These are phyloP conservation scores for Cremastinae sp. DNA, from an alignment of 2,888 invertebrate genomes.

Conservation along the genomic window DNA sequence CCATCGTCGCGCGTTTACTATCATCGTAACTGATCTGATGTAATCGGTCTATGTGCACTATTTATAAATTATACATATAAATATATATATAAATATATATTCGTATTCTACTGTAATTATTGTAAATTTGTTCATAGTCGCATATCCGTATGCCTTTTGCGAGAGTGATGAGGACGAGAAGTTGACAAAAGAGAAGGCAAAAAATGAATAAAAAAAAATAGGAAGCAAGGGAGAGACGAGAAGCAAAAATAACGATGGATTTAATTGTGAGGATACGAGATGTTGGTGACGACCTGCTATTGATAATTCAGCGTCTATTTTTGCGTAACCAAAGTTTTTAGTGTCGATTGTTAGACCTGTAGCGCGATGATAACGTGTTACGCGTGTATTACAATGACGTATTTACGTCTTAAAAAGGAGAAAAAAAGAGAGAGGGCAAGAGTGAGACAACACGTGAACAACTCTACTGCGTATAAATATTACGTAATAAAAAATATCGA, in stretches of 20 bases:
- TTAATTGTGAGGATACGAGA: constrained; percentile 53
- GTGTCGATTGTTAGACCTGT: constrained; percentile 64
- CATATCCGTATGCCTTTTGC: constrained; percentile 60
- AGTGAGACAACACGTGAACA: constrained; percentile 10
- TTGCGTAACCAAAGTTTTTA: constrained; percentile 79
- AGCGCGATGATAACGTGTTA: constrained; percentile 57
- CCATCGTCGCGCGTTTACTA: constrained; percentile 53
- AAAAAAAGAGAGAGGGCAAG: constrained; percentile 22
- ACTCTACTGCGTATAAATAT: constrained; percentile 45
- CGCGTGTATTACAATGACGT: constrained; percentile 46
- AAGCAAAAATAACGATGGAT: constrained; percentile 27
- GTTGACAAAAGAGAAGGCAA: constrained; percentile 26
- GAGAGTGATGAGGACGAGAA: constrained; percentile 49
- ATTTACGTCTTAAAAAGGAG: constrained; percentile 31
- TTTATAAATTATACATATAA: constrained; percentile 69
- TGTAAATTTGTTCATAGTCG: constrained; percentile 78
- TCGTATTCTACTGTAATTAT: constrained; percentile 71
- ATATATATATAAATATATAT: constrained; percentile 22
- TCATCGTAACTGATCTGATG: constrained; percentile 66
- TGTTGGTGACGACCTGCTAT: constrained; percentile 62
- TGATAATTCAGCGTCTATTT: constrained; percentile 75
- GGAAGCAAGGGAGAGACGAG: constrained; percentile 31
- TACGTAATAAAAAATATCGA: constrained; percentile 60
- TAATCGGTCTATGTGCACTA: constrained; percentile 72
- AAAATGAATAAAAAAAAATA: constrained; percentile 16